phyloP scores from a whole-genome alignment of 2,113 vertebrate species.

The mouse (Mus musculus) region GRCm39 chr4:44457001-44457500 shows the following conservation, averaged over 20 bases:
- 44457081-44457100: neutral
- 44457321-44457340: neutral
- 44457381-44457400: conserved; percentile 60
- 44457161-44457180: too few species aligned
- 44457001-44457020: conserved; percentile 29
- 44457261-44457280: too few species aligned
- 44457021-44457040: neutral
- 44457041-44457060: neutral
- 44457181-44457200: fast-evolving
- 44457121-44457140: neutral
- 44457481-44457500: conserved; percentile 79
- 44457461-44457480: conserved; percentile 81
- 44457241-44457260: neutral
- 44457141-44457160: neutral
- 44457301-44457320: conserved; percentile 8
- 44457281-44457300: fast-evolving
- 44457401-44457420: conserved; percentile 60
- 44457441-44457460: conserved; percentile 77
- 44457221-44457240: too few species aligned
- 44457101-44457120: neutral
- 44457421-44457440: conserved; percentile 75
- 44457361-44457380: conserved; percentile 35
- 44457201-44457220: neutral
- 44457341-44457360: conserved; percentile 37
- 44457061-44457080: neutral